These are phyloP conservation scores for Nannoperca obscura DNA, from an alignment of 2,797 vertebrate species.

Conservation along the genomic window DNA sequence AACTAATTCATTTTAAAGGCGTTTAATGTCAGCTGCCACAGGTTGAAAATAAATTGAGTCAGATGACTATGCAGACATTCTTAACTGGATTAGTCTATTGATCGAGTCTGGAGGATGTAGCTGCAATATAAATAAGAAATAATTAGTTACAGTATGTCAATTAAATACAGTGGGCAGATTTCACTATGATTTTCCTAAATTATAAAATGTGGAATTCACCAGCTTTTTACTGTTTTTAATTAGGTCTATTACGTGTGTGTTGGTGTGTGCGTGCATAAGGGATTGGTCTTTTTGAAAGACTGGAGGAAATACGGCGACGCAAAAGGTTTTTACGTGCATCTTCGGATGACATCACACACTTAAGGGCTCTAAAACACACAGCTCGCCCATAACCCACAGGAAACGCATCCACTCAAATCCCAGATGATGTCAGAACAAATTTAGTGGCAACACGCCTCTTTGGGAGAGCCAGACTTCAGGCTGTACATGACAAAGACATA, in stretches of 20 bases:
- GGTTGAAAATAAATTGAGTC: slow-evolving; percentile 39
- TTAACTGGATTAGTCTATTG: slow-evolving; percentile 55
- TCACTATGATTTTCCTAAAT: slow-evolving; percentile 1
- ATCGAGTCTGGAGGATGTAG: slow-evolving; percentile 18
- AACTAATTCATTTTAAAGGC: slow-evolving; percentile 33
- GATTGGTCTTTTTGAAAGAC: slow-evolving; percentile 32
- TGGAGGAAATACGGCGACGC: slow-evolving; percentile 19
- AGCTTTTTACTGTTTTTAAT: slow-evolving; percentile 3
- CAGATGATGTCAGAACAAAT: slow-evolving; percentile 74
- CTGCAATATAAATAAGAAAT: background rate
- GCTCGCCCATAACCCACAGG: slow-evolving; percentile 55
- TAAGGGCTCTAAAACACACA: slow-evolving; percentile 54
- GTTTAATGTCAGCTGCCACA: slow-evolving; percentile 9
- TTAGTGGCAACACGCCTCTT: slow-evolving; percentile 56
- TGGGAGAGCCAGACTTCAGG: slow-evolving; percentile 52
- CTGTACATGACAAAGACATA: slow-evolving; percentile 40
- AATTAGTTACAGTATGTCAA: slow-evolving; percentile 20
- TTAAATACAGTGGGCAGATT: slow-evolving; percentile 12
- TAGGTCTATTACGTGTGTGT: background rate
- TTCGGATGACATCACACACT: slow-evolving; percentile 65
- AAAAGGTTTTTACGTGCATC: slow-evolving; percentile 33
- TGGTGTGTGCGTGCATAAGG: background rate
- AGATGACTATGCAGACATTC: slow-evolving; percentile 24
- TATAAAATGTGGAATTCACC: background rate
- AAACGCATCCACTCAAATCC: slow-evolving; percentile 61